Conservation (phyloP, 2,888 invertebrate species). For the Amphipoea lucens region DNA sequence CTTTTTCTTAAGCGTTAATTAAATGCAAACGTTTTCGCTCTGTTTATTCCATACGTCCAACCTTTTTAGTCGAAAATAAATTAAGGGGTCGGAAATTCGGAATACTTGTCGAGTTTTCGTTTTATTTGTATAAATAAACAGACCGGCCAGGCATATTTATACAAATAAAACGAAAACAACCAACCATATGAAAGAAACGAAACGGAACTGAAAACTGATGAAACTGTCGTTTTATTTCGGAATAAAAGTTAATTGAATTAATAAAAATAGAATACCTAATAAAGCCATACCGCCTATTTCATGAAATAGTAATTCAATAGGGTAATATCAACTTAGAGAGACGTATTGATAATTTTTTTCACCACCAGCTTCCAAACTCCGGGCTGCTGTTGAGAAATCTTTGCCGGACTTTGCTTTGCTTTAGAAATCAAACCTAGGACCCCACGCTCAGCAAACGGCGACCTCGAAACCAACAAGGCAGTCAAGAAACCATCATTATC, state of each 20-base stretch:
- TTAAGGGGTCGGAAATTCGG: neutral
- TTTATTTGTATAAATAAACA: too few species aligned
- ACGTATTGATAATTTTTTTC: neutral
- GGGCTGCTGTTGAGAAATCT: neutral
- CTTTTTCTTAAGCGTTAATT: constrained; percentile 30
- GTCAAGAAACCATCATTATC: neutral
- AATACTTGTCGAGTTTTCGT: neutral
- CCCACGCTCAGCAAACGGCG: neutral
- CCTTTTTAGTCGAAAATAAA: constrained; percentile 9
- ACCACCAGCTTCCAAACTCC: neutral
- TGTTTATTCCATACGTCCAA: constrained; percentile 4
- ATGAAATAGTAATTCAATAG: neutral
- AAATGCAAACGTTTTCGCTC: constrained; percentile 34
- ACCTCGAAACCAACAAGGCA: neutral
- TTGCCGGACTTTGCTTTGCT: neutral
- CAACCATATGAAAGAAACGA: too few species aligned
- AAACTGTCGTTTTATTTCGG: neutral
- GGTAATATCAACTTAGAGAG: neutral
- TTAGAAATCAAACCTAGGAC: neutral
- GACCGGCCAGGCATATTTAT: too few species aligned
- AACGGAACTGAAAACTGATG: too few species aligned
- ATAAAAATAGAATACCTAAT: neutral
- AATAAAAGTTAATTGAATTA: neutral
- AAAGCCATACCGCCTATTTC: neutral
- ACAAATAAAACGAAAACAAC: too few species aligned